Percentiles rank a stretch among this genome's conserved stretches.
These are phyloP conservation scores for Apistogramma diplotaenia DNA, from an alignment of 2,113 vertebrate genomes.

Conservation along the genomic window DNA sequence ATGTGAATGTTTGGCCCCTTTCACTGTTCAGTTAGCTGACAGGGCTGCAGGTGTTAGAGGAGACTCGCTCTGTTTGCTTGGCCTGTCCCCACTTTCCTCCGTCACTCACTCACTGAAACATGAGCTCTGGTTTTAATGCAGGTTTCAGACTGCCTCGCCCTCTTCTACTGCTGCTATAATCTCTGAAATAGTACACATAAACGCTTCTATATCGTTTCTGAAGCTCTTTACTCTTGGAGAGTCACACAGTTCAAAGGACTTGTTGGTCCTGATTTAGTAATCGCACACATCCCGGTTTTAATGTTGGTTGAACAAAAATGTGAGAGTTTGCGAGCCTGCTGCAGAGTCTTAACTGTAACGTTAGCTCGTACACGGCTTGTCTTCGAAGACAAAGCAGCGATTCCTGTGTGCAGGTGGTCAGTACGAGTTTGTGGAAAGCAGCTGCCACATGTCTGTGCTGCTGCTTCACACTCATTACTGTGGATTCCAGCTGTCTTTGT, in stretches of 20 bases:
- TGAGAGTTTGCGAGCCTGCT: background rate
- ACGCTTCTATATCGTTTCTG: background rate
- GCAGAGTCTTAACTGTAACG: background rate
- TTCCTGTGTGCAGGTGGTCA: background rate
- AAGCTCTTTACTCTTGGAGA: background rate
- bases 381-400: background rate
- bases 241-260: background rate
- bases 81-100: slow-evolving; percentile 41
- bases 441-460: background rate
- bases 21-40: background rate
- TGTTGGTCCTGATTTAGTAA: background rate
- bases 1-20: background rate
- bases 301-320: background rate
- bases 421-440: background rate
- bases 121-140: slow-evolving; percentile 21
- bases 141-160: slow-evolving; percentile 4
- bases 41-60: slow-evolving; percentile 8
- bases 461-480: background rate
- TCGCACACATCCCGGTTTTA: background rate
- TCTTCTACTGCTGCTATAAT: slow-evolving; percentile 2
- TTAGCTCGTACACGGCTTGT: background rate
- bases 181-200: background rate
- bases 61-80: slow-evolving; percentile 12
- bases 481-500: background rate
- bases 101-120: slow-evolving; percentile 15